Conservation (phyloP, 1,140 invertebrate species). For the Cardiocondyla obscurior region DNA sequence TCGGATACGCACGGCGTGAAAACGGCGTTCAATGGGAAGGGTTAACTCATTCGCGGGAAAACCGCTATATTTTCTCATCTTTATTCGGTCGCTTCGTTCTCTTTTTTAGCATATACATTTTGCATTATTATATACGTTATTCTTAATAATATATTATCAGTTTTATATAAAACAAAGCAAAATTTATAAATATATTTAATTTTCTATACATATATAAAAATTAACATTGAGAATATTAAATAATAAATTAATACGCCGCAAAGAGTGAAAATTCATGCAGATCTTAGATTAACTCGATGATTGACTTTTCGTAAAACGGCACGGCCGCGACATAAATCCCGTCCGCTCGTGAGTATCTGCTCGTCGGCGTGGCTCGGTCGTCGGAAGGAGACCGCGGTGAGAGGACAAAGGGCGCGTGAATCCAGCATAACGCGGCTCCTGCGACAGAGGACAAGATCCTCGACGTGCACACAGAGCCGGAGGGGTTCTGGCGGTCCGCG, state of each 20-base stretch:
- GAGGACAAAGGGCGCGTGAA: constrained; percentile 50
- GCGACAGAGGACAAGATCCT: constrained; percentile 71
- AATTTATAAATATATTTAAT: neutral
- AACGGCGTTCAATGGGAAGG: constrained; percentile 37
- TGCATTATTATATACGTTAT: neutral
- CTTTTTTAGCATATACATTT: neutral
- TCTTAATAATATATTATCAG: neutral
- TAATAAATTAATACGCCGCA: neutral
- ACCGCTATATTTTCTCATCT: constrained; percentile 38
- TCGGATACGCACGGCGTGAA: constrained; percentile 50
- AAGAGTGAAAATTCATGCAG: neutral
- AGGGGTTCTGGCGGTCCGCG: constrained; percentile 75
- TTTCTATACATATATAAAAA: neutral
- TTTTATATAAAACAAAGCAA: neutral
- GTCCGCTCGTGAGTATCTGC: neutral
- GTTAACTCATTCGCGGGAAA: constrained; percentile 37
- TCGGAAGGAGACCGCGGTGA: neutral
- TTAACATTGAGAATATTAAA: neutral
- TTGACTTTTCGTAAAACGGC: neutral
- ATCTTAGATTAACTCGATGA: neutral
- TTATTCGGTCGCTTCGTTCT: neutral
- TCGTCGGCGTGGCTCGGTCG: neutral
- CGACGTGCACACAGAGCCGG: constrained; percentile 61
- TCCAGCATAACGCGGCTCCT: constrained; percentile 62
- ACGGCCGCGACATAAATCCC: neutral